These are phyloP conservation scores for Nowickia ferox DNA, from an alignment of 2,888 invertebrate species.

Conservation along the genomic window DNA sequence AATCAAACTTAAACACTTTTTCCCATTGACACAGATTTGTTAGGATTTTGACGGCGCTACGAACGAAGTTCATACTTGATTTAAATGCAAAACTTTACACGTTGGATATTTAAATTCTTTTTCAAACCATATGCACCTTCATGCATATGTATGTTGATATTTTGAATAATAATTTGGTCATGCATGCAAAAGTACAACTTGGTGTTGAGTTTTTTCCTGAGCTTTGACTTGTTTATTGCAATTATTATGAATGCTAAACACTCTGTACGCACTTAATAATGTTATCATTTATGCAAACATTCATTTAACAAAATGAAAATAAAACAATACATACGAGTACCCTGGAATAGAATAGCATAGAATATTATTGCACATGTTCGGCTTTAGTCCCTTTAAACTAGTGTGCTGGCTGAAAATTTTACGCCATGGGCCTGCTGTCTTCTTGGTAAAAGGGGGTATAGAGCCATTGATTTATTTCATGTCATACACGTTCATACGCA, in stretches of 20 bases:
- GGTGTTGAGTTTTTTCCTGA: constrained; percentile 3
- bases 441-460: constrained; percentile 33
- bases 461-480: constrained; percentile 68
- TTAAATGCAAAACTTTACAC: too few species aligned
- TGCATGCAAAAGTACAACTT: not conserved
- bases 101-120: too few species aligned
- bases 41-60: too few species aligned
- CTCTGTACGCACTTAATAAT: constrained; percentile 40
- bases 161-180: too few species aligned
- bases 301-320: constrained; percentile 24
- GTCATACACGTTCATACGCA: constrained; percentile 26
- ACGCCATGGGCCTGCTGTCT: constrained; percentile 23
- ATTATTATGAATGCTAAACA: constrained; percentile 31
- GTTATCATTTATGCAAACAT: constrained; percentile 48
- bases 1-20: too few species aligned
- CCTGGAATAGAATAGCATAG: not conserved
- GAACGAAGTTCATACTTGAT: too few species aligned
- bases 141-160: not conserved
- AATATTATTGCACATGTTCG: not conserved
- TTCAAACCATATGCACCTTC: not conserved
- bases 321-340: not conserved
- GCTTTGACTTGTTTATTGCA: constrained; percentile 49
- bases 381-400: constrained; percentile 36
- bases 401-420: constrained; percentile 32
- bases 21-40: too few species aligned